Percentiles rank a stretch among this genome's conserved stretches.
Conservation (phyloP, 2,888 invertebrate genomes). For the Caenorhabditis sp. region DNA sequence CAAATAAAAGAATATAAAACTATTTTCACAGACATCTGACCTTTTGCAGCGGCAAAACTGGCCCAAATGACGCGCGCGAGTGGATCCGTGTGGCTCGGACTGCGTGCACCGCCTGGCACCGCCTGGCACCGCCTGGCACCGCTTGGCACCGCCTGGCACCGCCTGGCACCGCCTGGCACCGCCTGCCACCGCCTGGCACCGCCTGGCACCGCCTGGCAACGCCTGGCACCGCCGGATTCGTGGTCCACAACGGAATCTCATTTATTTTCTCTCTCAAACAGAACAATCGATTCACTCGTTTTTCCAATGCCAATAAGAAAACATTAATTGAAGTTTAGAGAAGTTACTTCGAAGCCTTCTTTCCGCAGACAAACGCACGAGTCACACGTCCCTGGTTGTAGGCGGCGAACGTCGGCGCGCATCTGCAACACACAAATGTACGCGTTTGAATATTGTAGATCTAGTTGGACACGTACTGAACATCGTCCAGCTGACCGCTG, state of each 20-base stretch:
- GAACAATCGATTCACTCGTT: not conserved
- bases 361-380: constrained; percentile 14
- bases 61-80: not conserved
- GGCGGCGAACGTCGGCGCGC: not conserved
- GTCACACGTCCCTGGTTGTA: not conserved
- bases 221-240: constrained; percentile 3
- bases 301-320: not conserved
- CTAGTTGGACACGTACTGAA: not conserved
- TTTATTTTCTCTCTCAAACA: no score
- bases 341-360: constrained; percentile 17
- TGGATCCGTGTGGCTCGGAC: constrained; percentile 17
- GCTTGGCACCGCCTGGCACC: no score
- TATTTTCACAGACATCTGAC: no score
- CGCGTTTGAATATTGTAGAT: not conserved
- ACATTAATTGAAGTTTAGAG: not conserved
- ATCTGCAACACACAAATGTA: not conserved
- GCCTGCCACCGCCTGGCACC: no score
- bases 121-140: no score
- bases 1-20: no score
- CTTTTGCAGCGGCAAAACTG: not conserved
- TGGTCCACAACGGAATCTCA: not conserved
- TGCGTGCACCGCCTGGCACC: not conserved
- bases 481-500: not conserved
- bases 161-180: no score
- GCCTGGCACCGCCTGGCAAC: constrained; percentile 23